Conservation (phyloP, 2,113 vertebrate genomes). For the Todiramphus chloris region DNA sequence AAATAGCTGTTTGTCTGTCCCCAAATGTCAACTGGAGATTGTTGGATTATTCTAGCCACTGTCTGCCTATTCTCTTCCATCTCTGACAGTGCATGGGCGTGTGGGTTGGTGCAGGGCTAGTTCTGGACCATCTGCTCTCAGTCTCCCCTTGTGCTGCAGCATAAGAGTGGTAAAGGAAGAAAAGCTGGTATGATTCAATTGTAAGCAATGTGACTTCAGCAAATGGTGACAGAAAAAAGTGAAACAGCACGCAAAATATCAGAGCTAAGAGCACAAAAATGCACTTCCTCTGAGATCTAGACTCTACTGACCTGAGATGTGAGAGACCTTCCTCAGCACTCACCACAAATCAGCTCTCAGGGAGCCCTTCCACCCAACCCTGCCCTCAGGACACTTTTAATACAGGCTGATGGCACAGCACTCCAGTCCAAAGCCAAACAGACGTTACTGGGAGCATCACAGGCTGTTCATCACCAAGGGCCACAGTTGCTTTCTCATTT, state of each 20-base stretch:
- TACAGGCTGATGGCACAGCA: not conserved
- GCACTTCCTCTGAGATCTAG: not conserved
- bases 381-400: not conserved
- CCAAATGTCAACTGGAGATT: not conserved
- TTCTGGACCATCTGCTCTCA: not conserved
- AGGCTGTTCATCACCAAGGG: not conserved
- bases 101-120: accelerated
- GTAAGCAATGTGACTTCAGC: not conserved
- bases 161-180: not conserved
- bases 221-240: not conserved
- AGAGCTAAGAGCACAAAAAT: not conserved
- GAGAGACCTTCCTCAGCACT: not conserved
- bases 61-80: not conserved
- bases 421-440: not conserved
- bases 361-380: too few relatives aligned
- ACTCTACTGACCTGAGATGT: not conserved
- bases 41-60: not conserved
- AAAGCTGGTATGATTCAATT: not conserved
- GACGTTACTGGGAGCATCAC: not conserved
- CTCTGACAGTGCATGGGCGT: not conserved
- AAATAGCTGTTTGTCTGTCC: not conserved
- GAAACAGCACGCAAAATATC: not conserved
- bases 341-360: not conserved
- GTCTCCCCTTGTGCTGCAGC: not conserved
- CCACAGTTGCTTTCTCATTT: not conserved